Conservation (phyloP, 2,797 vertebrate genomes). For the Urophycis tenuis region DNA sequence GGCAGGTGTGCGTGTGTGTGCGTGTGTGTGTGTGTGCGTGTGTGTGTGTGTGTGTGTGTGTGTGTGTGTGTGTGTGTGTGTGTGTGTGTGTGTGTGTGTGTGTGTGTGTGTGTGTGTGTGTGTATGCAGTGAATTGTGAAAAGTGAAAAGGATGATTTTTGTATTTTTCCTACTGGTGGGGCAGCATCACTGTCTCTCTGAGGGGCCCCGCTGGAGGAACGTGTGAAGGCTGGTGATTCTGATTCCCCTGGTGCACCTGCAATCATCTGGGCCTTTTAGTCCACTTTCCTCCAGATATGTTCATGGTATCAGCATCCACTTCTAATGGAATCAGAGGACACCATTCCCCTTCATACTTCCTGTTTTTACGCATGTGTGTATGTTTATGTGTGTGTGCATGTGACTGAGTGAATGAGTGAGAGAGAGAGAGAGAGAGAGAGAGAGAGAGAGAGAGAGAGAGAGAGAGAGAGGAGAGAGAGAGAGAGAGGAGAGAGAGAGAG, state of each 20-base stretch:
- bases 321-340: neutral
- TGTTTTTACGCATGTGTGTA: neutral
- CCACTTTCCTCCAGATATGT: neutral
- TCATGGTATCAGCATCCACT: neutral
- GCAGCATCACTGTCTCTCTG: no score
- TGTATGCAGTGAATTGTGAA: no score
- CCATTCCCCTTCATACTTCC: neutral
- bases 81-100: neutral
- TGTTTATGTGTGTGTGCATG: neutral
- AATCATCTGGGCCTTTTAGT: neutral
- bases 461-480: neutral
- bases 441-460: neutral
- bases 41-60: no score
- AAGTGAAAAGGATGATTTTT: no score
- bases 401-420: neutral
- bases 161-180: no score
- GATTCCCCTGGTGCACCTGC: neutral
- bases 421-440: constrained; percentile 5
- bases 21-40: no score
- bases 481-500: neutral
- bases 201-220: no score
- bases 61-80: neutral
- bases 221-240: no score
- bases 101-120: no score
- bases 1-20: no score